phyloP scores from a whole-genome alignment of 2,888 invertebrate genomes.

The Dryobotodes eremita region DNA sequence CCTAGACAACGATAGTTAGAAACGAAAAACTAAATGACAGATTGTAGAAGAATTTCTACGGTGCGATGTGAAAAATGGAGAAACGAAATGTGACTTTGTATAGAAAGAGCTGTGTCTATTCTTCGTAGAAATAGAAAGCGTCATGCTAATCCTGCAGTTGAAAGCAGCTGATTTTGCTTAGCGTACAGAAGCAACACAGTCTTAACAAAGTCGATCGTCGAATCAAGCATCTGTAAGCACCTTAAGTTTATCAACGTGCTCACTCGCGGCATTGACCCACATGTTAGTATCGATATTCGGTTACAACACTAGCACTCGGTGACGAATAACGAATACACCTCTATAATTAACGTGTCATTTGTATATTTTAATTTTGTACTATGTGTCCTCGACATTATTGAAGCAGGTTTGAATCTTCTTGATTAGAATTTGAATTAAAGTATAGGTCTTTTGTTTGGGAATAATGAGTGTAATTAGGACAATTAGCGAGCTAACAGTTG shows the following conservation, averaged over 20 bases:
- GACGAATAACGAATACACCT: constrained; percentile 77
- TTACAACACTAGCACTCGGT: constrained; percentile 79
- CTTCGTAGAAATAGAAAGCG: no score
- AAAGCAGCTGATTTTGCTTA: no score
- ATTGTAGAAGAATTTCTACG: no score
- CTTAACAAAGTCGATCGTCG: not conserved
- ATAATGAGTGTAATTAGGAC: constrained; percentile 34
- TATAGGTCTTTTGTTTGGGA: constrained; percentile 48
- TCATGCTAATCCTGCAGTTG: no score
- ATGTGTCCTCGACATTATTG: constrained; percentile 74
- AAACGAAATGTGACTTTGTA: no score
- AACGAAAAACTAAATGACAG: no score
- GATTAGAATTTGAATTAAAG: constrained; percentile 45
- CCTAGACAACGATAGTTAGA: no score
- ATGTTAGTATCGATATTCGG: constrained; percentile 82
- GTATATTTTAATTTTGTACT: constrained; percentile 69
- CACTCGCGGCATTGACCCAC: constrained; percentile 83
- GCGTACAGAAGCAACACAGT: not conserved
- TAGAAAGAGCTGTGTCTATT: no score
- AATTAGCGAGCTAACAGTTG: constrained; percentile 13
- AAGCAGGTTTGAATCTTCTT: constrained; percentile 54
- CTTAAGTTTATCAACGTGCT: constrained; percentile 62
- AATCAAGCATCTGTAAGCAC: constrained; percentile 23
- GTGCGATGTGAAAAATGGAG: no score
- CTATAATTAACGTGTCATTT: constrained; percentile 73